Evolutionary conservation across 2,113 vertebrate species (phyloP), one percentile per base, ranked within the genome.

Genomic region (Coregonus clupeaformis): DNA sequence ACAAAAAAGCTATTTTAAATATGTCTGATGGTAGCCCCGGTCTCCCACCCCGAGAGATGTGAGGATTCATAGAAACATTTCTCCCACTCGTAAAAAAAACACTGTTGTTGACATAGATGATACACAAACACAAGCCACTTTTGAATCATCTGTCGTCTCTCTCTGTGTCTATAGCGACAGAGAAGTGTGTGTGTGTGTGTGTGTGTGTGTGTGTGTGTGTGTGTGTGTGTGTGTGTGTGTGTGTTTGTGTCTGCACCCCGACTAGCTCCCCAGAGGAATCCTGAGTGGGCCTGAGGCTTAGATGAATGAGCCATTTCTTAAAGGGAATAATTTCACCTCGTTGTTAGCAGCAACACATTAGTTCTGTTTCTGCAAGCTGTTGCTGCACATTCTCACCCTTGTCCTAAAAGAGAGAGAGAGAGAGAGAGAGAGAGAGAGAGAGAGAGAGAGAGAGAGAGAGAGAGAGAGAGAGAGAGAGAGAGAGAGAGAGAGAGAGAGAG

Each of bases 231-330:
- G 27, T 27, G 27, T 27, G 27, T 27, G 36, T 36, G 9, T 78
- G 22, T 70, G 6, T 18, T 36, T 60, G 68, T 66, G 4, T 62
- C n/a, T 55, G 6, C 42, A 62, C 45, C 16, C 2, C 18, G 20
- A 36, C 5, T 5, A 68, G 32, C 77, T 11, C 7, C 22, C 74
- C 68, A 47, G 68, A 69, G 68, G 68, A 47, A 47, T 69, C 68
- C 30, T 16, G 29, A 67, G 65, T 67, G 65, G 9, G 68, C 32
- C 66, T 1, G 0, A 0, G 22, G n/a, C 60, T 62, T 62, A 25
- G 60, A 62, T 62, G 60, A 62, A 62, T 24, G n/a, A n/a, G 60
- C 11, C 25, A 11, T 62, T 22, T 62, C 22, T 62, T 11, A n/a
- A 62, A 24, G 22, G 7, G 22, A 62, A n/a, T 22, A 62, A 62